Evolutionary conservation across 2,888 invertebrate genomes (phyloP), one percentile per base, ranked within the genome.

Genomic region (Carcina quercana): DNA sequence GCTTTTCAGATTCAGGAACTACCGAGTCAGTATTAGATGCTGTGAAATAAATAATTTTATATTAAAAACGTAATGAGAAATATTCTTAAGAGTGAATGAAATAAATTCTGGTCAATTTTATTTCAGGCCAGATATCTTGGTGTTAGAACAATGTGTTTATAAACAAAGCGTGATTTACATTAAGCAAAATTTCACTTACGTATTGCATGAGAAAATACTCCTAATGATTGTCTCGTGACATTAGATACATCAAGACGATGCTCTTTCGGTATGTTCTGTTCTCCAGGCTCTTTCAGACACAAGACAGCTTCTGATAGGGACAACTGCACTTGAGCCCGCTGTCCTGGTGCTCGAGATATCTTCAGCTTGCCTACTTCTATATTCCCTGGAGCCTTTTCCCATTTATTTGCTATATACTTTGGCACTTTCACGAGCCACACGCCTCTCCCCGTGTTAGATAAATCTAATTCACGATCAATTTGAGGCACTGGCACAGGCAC

Each of bases 361-460:
- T 91, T 92, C 32, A 98, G 82, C 74, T 96, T 96, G 8, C 97
- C 98, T 25, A 97, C 97, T 85, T 97, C 96, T 58, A 94, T 90
- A 60, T 93, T 93, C 25, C 94, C 93, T n/a, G 92, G 89, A 5
- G 95, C 91, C 65, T 94, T 95, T 62, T 95, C 94, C 98, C 98
- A 98, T 84, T 93, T 91, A 54, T 94, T 94, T 3, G 97, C 94
- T 50, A 98, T 91, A 70, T 98, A 98, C 80, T 98, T 98, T 1
- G 98, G 98, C 6, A 93, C 92, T 82, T 98, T 98, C 0, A 98
- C 98, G 5, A 98, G 86, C 98, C 98, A 98, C 7, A 98, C 95
- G 37, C 97, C 97, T 53, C 97, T 87, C 11, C 92, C 91, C 11
- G 95, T 92, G 67, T 96, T 95, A 11, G 93, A 91, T 31, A 96